Percentiles rank a stretch among this genome's conserved stretches.
phyloP scores from a whole-genome alignment of 1,140 invertebrate genomes.

The Lamellibrachia luymesi region DNA sequence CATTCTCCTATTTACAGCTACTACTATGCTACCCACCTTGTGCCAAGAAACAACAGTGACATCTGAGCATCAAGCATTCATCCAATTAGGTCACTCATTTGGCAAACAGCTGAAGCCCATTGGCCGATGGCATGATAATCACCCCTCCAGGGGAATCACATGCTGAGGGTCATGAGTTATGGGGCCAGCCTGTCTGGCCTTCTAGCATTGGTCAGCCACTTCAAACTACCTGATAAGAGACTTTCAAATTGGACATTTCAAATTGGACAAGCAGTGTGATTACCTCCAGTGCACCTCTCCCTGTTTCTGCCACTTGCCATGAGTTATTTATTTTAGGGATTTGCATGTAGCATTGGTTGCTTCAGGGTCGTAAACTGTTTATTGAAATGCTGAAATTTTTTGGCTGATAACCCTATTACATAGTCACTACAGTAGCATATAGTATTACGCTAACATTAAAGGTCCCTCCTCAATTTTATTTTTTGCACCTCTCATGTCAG shows the following conservation, averaged over 20 bases:
- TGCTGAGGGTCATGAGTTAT: not conserved
- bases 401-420: not conserved
- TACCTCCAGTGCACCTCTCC: not conserved
- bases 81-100: slow-evolving; percentile 5
- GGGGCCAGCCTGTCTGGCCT: not conserved
- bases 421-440: not conserved
- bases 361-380: not conserved
- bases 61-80: not conserved
- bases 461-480: too few relatives aligned
- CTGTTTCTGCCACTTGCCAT: not conserved
- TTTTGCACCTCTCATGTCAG: too few relatives aligned
- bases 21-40: not conserved
- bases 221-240: not conserved
- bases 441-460: too few relatives aligned
- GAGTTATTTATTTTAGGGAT: not conserved
- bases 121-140: not conserved
- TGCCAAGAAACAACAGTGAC: not conserved
- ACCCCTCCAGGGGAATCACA: not conserved
- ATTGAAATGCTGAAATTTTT: not conserved
- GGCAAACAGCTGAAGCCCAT: not conserved
- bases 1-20: too few relatives aligned
- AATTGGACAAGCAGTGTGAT: not conserved
- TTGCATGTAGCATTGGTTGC: not conserved
- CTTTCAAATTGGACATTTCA: not conserved
- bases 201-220: not conserved